Percentiles rank a stretch among this genome's conserved stretches.
Conservation (phyloP, 2,797 vertebrate species). For the Carduelis carduelis region DNA sequence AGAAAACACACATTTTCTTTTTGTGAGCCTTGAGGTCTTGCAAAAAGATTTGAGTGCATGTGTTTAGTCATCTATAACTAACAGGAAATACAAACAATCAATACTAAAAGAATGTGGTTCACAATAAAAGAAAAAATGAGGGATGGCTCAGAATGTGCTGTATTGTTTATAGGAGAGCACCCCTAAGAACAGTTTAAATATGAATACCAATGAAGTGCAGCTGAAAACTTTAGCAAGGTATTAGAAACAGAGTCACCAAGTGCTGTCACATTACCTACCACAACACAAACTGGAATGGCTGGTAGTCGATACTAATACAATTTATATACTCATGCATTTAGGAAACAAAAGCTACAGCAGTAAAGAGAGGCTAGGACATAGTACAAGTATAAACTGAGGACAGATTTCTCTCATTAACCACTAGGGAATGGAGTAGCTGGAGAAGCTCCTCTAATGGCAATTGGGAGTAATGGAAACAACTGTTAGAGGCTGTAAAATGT, state of each 20-base stretch:
- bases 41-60: neutral
- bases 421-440: conserved; percentile 38
- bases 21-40: neutral
- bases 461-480: conserved; percentile 62
- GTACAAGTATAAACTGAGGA: neutral
- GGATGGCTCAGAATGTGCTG: neutral
- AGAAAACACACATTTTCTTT: neutral
- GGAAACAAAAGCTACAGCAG: conserved; percentile 14
- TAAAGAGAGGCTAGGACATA: conserved; percentile 37
- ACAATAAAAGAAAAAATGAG: neutral
- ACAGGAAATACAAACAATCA: neutral
- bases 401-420: conserved; percentile 65
- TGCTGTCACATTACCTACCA: neutral
- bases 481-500: conserved; percentile 53
- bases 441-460: conserved; percentile 35
- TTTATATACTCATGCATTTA: neutral
- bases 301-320: neutral
- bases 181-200: neutral
- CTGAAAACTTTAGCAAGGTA: neutral
- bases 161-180: neutral
- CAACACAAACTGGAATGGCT: neutral
- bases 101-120: neutral
- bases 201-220: neutral
- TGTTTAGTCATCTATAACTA: neutral
- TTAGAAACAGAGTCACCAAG: neutral